Evolutionary conservation across 2,797 vertebrate genomes (phyloP).

Genomic region (Micropoecilia bifurca): DNA sequence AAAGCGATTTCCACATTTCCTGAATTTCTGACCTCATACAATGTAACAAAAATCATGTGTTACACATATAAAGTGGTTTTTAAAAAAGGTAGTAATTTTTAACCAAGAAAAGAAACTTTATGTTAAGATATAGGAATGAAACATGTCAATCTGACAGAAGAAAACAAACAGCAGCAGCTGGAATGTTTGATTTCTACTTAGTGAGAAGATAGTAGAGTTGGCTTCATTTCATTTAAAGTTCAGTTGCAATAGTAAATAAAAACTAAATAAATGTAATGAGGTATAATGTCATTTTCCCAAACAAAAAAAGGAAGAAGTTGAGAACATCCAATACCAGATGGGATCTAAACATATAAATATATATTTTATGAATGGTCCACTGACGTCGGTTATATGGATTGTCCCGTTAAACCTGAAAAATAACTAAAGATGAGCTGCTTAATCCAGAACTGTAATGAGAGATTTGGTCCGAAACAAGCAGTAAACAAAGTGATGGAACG

Average conservation of each 20-base stretch:
- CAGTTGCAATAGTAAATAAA: not conserved
- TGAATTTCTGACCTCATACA: slow-evolving; percentile 15
- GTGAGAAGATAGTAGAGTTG: not conserved
- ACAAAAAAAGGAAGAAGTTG: not conserved
- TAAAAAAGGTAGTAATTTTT: not conserved
- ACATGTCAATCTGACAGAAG: not conserved
- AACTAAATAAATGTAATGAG: not conserved
- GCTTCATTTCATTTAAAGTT: not conserved
- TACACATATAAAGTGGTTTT: not conserved
- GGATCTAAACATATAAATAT: slow-evolving; percentile 7
- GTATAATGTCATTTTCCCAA: not conserved
- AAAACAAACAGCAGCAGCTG: not conserved
- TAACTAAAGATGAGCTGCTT: slow-evolving; percentile 7
- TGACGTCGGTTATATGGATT: not conserved
- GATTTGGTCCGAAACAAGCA: slow-evolving; percentile 66
- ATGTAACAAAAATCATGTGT: slow-evolving; percentile 18
- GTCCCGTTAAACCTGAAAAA: not conserved
- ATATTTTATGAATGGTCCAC: slow-evolving; percentile 11
- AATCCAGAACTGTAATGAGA: slow-evolving; percentile 7
- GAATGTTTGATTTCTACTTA: slow-evolving; percentile 1
- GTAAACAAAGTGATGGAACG: slow-evolving; percentile 1
- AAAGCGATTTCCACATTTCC: slow-evolving; percentile 29
- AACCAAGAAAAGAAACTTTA: not conserved
- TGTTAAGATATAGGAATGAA: no score
- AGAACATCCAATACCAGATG: not conserved